Evolutionary conservation across 2,113 vertebrate species (phyloP), one percentile per base, ranked within the genome.

Genomic region (Ancistrus triradiatus): DNA sequence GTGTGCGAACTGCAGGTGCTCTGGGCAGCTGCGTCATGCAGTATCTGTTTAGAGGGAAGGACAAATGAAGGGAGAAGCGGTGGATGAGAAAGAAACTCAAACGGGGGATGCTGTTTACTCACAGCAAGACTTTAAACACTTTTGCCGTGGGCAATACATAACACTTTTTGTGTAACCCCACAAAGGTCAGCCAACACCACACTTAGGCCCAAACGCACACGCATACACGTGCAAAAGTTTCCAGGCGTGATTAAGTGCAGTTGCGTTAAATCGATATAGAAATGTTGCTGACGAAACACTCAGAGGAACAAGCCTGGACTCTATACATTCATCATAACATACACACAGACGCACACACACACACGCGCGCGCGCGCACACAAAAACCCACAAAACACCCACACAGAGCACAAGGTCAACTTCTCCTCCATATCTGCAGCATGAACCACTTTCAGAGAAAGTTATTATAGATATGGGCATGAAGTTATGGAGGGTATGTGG

Each of bases 1-100:
- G 50, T 18, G 63, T 53, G 44, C 10, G 37, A 24, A 42, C n/a
- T 74, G 76, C 80, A 82, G 81, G 78, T 82, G 81, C 75, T 70
- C 44, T 13, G 51, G 62, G 69, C 82, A 84, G 82, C 76, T 83
- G 80, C 50, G 37, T 14, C 7, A 70, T 22, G 48, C 46, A 51
- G 59, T 47, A 72, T 77, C 59, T 56, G 48, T 58, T 57, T 46
- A 22, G 35, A 19, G 27, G 24, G 55, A 63, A 72, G 37, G 44
- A 50, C 8, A 31, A 14, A 55, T 35, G 40, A 27, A 51, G 24
- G 4, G 60, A 44, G 43, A 48, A 63, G 22, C 52, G n/a, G 42
- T 28, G 35, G 27, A 72, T 35, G 18, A 27, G 52, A 50, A 17
- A 59, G 15, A 61, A 43, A 59, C 43, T 38, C 58, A 17, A 14